These are phyloP conservation scores for Papilio xuthus DNA, from an alignment of 1,140 invertebrate genomes.

Conservation along the genomic window DNA sequence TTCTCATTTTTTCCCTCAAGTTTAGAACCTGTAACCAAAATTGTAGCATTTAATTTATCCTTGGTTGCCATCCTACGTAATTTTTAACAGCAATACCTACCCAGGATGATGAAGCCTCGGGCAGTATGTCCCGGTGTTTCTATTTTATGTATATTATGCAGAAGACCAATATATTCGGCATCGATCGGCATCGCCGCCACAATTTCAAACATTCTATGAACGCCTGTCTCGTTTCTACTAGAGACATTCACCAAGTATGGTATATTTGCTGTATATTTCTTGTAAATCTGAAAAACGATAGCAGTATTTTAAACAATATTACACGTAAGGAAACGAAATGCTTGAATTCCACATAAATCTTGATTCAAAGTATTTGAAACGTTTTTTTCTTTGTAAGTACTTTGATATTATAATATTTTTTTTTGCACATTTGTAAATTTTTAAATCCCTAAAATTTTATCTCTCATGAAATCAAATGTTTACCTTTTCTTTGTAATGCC, in stretches of 20 bases:
- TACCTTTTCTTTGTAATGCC: conserved; percentile 64
- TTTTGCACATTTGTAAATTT: no score
- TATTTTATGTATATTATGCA: conserved; percentile 1
- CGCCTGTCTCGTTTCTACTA: neutral
- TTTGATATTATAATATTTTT: no score
- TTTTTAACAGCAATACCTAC: neutral
- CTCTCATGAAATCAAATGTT: no score
- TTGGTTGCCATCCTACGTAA: neutral
- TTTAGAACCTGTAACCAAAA: neutral
- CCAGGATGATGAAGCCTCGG: neutral
- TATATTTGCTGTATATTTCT: neutral
- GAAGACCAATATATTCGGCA: neutral
- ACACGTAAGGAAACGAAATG: no score
- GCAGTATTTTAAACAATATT: neutral
- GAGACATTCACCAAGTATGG: conserved; percentile 1
- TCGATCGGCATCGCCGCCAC: neutral
- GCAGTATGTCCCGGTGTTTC: conserved; percentile 13
- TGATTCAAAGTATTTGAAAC: no score
- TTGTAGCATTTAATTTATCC: neutral
- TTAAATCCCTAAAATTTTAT: no score
- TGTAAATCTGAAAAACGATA: neutral
- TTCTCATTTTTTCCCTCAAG: neutral
- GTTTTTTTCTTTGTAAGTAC: no score
- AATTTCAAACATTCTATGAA: neutral
- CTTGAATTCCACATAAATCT: no score